Base-by-base conservation (phyloP, 2,113 vertebrate genomes). In the Thunnus maccoyii region DNA sequence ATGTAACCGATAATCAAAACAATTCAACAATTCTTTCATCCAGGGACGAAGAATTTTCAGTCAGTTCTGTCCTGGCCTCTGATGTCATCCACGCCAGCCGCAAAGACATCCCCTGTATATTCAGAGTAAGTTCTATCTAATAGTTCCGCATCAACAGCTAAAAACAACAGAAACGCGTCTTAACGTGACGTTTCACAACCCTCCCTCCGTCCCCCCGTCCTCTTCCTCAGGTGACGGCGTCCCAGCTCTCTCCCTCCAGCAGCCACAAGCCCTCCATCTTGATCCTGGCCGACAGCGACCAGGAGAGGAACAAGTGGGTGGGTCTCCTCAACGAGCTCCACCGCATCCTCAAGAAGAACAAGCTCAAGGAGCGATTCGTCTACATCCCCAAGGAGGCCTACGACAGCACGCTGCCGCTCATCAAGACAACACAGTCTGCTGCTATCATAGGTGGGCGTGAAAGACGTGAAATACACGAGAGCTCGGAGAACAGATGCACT, bases 31-130 rank as follows among this genome's bases (percentile, higher is more conserved):
- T n/a, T 69, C 17, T 73, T 41, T 83, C 52, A 18, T 70, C 27
- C 92, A 99, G 98, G 94, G 98, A 99, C 85, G 98, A 99, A 91
- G 98, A 99, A 92, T 99, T 99, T 92, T 99, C 98, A 8, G 98
- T 99, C 89, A 99, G 98, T 84, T 97, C 98, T n/a, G 98, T 99
- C 74, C 88, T 99, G 93, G 98, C 97, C 68, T 99, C 98, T 46
- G 98, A 99, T 87, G 98, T 99, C 89, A 99, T 99, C 92, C 98
- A 99, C 30, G 98, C 98, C 87, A 98, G 95, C 91, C 95, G 97
- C 88, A 99, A 99, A 94, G 98, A 99, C 85, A 96, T 99, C 73
- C 98, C 98, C 14, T 99, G 98, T 83, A 99, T 99, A 91, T 99
- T 99, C 90, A 96, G 98, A 93, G 98, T 99, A 91, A 96, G 97